Conservation (phyloP, 2,113 vertebrate genomes). For the Aphyosemion australe region DNA sequence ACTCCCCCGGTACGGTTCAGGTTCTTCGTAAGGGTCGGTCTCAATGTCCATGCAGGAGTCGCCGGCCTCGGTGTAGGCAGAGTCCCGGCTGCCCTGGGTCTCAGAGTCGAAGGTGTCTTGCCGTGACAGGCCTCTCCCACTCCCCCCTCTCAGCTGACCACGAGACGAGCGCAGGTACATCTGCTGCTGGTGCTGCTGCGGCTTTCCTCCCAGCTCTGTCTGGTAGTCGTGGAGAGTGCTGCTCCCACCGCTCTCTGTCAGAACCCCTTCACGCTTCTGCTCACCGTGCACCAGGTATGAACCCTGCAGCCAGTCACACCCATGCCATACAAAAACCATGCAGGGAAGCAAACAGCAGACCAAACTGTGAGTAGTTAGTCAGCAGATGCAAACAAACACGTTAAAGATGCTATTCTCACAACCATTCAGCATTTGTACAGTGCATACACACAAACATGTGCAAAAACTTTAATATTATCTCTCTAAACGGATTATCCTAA, state of each 20-base stretch:
- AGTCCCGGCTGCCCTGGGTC: constrained; percentile 90
- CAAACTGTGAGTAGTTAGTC: constrained; percentile 55
- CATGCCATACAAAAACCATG: constrained; percentile 77
- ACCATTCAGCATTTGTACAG: too few species aligned
- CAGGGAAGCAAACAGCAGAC: constrained; percentile 75
- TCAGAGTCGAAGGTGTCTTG: constrained; percentile 95
- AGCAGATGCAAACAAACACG: constrained; percentile 6
- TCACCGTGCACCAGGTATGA: constrained; percentile 89
- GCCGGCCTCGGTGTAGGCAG: constrained; percentile 90
- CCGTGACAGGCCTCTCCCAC: constrained; percentile 83
- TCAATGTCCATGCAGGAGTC: constrained; percentile 95
- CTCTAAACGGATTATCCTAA: too few species aligned
- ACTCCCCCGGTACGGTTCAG: constrained; percentile 77
- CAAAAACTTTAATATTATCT: neutral
- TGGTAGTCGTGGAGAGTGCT: constrained; percentile 83
- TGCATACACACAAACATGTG: neutral
- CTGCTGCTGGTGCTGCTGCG: constrained; percentile 75
- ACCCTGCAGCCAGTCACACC: constrained; percentile 80
- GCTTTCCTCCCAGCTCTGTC: constrained; percentile 78
- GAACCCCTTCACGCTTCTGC: constrained; percentile 81
- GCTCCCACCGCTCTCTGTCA: constrained; percentile 79
- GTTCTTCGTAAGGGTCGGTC: constrained; percentile 91
- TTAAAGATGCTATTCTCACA: too few species aligned
- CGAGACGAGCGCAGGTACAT: constrained; percentile 71
- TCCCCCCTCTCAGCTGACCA: constrained; percentile 71